Conservation (phyloP, 2,797 vertebrate species). For the Crypturellus tataupa region DNA sequence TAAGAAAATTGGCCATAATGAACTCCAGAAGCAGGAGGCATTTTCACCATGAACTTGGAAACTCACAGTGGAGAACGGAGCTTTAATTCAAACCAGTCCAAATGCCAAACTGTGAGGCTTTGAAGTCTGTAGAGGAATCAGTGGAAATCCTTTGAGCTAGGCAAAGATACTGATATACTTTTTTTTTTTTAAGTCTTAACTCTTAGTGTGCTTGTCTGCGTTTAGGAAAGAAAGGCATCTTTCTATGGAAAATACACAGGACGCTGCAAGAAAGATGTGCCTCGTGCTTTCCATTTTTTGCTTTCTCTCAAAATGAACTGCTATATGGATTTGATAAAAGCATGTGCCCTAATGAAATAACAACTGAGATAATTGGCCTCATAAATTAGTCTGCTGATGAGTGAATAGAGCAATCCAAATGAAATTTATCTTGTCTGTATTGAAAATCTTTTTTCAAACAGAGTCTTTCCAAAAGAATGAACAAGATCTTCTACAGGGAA, state of each 20-base stretch:
- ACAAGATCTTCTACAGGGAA: neutral
- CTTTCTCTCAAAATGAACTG: neutral
- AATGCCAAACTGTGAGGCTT: constrained; percentile 89
- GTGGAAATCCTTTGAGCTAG: constrained; percentile 85
- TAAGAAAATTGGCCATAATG: constrained; percentile 96
- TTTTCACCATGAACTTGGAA: constrained; percentile 91
- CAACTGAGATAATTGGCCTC: neutral
- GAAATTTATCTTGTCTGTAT: neutral
- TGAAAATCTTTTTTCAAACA: neutral
- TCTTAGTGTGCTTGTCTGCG: constrained; percentile 47
- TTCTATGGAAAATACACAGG: neutral
- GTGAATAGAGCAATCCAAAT: neutral
- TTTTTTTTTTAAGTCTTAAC: constrained; percentile 69
- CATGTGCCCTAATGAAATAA: neutral
- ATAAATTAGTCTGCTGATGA: neutral
- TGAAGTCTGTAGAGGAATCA: constrained; percentile 88
- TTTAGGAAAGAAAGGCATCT: neutral
- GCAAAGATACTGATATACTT: constrained; percentile 65
- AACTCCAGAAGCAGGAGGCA: constrained; percentile 90
- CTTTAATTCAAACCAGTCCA: constrained; percentile 94
- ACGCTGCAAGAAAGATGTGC: neutral
- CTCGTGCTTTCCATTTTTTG: fast-evolving
- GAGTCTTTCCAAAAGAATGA: fast-evolving
- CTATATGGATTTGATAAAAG: neutral
- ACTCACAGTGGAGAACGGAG: constrained; percentile 85